Conservation (phyloP, 1,140 invertebrate genomes). For the Leptoteleia sp. region DNA sequence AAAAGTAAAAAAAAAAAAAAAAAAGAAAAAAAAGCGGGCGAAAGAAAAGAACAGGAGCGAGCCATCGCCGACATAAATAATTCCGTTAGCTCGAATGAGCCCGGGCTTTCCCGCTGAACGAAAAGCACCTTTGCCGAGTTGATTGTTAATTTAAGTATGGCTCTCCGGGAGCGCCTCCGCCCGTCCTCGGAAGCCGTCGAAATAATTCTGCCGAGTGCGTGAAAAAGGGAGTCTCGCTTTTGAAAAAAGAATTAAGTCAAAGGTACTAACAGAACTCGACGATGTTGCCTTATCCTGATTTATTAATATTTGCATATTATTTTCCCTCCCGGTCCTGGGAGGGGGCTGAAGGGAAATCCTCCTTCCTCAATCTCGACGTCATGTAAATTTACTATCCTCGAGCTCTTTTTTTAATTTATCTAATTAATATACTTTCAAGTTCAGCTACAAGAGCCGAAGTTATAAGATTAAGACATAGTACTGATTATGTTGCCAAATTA, state of each 20-base stretch:
- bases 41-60: conserved; percentile 50
- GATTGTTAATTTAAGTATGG: conserved; percentile 69
- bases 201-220: conserved; percentile 60
- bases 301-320: conserved; percentile 54
- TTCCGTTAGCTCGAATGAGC: conserved; percentile 63
- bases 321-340: conserved; percentile 1
- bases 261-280: conserved; percentile 28
- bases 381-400: too few species aligned
- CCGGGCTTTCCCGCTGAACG: conserved; percentile 59
- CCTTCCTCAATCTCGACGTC: neutral
- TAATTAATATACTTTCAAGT: neutral
- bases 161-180: conserved; percentile 36
- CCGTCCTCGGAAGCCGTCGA: conserved; percentile 32
- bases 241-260: conserved; percentile 53
- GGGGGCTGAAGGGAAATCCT: conserved; percentile 2
- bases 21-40: conserved; percentile 34
- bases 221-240: conserved; percentile 30
- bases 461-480: too few species aligned
- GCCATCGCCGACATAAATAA: conserved; percentile 65
- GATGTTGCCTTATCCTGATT: conserved; percentile 43
- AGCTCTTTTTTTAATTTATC: neutral
- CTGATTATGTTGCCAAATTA: too few species aligned
- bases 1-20: too few species aligned
- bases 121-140: conserved; percentile 64
- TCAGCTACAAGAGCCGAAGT: too few species aligned